phyloP scores from a whole-genome alignment of 2,113 vertebrate genomes.

The Cyanistes caeruleus region DNA sequence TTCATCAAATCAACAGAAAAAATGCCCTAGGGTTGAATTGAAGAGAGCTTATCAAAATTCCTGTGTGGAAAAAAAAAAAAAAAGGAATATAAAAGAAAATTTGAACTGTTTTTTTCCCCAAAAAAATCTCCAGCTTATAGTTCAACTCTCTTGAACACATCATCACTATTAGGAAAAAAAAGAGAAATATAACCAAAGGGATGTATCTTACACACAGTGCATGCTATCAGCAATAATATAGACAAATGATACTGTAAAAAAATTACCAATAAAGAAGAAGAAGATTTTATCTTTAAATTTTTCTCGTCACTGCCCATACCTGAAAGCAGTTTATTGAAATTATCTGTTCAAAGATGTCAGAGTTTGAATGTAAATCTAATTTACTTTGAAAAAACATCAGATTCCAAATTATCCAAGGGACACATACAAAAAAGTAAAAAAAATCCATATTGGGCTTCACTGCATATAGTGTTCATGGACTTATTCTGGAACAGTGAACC shows the following conservation, averaged over 20 bases:
- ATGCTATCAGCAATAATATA: not conserved
- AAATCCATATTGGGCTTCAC: not conserved
- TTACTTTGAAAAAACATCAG: not conserved
- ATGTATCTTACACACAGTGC: not conserved
- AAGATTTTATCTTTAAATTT: not conserved
- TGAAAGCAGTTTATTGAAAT: not conserved
- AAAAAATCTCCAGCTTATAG: not conserved
- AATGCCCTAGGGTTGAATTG: not conserved
- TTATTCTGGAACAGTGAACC: not conserved
- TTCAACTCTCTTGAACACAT: not conserved
- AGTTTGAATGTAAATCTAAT: not conserved
- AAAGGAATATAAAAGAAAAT: not conserved
- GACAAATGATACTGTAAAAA: not conserved
- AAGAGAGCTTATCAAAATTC: not conserved
- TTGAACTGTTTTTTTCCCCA: not conserved
- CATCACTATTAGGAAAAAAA: not conserved
- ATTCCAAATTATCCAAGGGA: not conserved
- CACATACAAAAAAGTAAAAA: not conserved
- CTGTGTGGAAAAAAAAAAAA: not conserved
- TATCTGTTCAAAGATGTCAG: not conserved
- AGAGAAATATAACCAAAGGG: not conserved
- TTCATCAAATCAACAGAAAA: conserved; percentile 37
- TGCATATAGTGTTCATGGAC: not conserved
- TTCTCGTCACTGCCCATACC: not conserved
- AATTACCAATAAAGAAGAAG: not conserved